These are phyloP conservation scores for Proterorhinus semilunaris DNA, from an alignment of 2,113 vertebrate genomes.

Conservation along the genomic window DNA sequence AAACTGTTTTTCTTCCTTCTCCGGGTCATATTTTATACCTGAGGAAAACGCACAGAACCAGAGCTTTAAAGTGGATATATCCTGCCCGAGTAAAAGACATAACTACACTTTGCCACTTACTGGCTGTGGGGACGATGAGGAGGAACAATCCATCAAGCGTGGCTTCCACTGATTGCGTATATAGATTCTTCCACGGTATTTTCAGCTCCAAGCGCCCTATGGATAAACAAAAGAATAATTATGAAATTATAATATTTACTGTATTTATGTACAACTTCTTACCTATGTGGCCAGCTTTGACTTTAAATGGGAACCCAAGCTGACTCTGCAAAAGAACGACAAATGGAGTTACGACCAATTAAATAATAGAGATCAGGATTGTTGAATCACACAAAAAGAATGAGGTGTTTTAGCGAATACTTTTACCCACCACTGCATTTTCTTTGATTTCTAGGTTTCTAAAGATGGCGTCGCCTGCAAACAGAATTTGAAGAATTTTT, in stretches of 20 bases:
- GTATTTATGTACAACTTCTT: constrained; percentile 53
- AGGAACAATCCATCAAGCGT: constrained; percentile 92
- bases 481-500: constrained; percentile 1
- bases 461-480: constrained; percentile 86
- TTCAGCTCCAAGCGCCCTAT: constrained; percentile 88
- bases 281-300: constrained; percentile 95
- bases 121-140: constrained; percentile 94
- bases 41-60: constrained; percentile 5
- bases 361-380: background rate
- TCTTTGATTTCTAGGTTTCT: constrained; percentile 97
- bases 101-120: constrained; percentile 67
- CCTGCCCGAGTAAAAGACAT: background rate
- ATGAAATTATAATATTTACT: background rate
- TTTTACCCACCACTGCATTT: constrained; percentile 91
- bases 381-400: background rate
- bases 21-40: constrained; percentile 95
- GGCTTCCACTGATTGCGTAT: constrained; percentile 93
- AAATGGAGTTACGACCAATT: background rate
- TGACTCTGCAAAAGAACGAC: constrained; percentile 82
- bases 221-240: constrained; percentile 25
- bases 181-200: constrained; percentile 98
- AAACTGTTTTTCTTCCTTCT: constrained; percentile 91
- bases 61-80: background rate
- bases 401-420: background rate
- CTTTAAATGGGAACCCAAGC: constrained; percentile 96